These are phyloP conservation scores for Drosophila pectinifera DNA, from an alignment of 1,140 invertebrate genomes.

Conservation along the genomic window DNA sequence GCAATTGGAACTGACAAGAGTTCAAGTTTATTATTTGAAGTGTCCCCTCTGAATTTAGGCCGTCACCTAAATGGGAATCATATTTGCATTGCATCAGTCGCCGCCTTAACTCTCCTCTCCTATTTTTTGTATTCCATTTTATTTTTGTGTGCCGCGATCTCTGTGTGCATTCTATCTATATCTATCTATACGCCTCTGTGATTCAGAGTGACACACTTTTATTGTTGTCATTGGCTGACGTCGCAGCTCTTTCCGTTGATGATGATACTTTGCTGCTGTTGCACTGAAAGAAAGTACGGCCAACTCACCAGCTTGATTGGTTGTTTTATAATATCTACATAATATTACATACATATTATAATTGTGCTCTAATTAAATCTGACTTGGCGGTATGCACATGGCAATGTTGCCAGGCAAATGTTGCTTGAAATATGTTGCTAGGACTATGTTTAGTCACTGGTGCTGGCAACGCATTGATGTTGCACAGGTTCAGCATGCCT, in stretches of 20 bases:
- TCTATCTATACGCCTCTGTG: slow-evolving; percentile 64
- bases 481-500: too few relatives aligned
- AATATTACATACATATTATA: too few relatives aligned
- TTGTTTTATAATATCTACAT: too few relatives aligned
- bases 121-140: neutral
- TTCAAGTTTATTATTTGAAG: slow-evolving; percentile 8
- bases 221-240: slow-evolving; percentile 71
- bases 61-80: slow-evolving; percentile 9
- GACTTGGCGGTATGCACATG: too few relatives aligned
- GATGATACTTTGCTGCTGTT: slow-evolving; percentile 3
- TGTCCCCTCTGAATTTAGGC: slow-evolving; percentile 6
- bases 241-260: slow-evolving; percentile 18
- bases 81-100: slow-evolving; percentile 32
- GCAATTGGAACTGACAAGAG: neutral
- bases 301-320: neutral
- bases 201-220: slow-evolving; percentile 76
- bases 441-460: too few relatives aligned
- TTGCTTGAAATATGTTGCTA: neutral
- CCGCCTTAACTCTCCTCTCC: slow-evolving; percentile 20
- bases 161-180: slow-evolving; percentile 14
- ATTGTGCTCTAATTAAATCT: too few relatives aligned
- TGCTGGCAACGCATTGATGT: too few relatives aligned
- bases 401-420: too few relatives aligned
- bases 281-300: neutral
- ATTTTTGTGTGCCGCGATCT: slow-evolving; percentile 12